Evolutionary conservation across 2,888 invertebrate genomes (phyloP), one percentile per base, ranked within the genome.

Genomic region (Campopleginae sp.): DNA sequence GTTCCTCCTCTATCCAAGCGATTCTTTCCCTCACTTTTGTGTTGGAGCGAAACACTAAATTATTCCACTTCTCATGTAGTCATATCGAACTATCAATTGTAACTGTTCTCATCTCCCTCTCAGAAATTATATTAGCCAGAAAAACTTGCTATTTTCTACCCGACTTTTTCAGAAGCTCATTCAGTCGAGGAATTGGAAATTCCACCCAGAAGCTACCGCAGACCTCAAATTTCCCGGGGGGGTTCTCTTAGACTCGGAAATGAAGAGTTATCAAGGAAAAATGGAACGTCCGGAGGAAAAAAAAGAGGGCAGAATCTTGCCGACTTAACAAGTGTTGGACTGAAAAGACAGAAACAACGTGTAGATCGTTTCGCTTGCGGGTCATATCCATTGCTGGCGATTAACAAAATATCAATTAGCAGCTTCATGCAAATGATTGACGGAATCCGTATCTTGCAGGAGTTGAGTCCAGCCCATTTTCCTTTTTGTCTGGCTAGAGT

Each of bases 171-270:
- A 27, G 12, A 65, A 77, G 66, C 38, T 66, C 38, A 54, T 66
- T 77, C 76, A 23, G n/a, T 46, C 75, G 75, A 19, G 54, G 63
- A 75, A 61, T 54, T 75, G 63, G 31, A 63, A 63, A 75, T 63
- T 75, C 46, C 33, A 63, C 63, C 44, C 31, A 58, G 46, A 46
- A 46, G 46, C 42, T 23, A 46, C 46, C 61, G 33, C 38, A 48
- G 27, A 61, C 31, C 66, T 54, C 10, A 27, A 77, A 77, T 77
- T 66, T 77, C 76, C 76, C 76, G 76, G 51, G 76, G 51, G 76
- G 48, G 14, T 54, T 66, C 48, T 48, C 61, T 42, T 51, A 51
- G 51, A 38, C 65, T 54, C 42, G 27, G 46, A 51, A 66, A 66
- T 51, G 51, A 54, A 51, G 66, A 77, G 42, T n/a, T 66, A 51